Conservation (phyloP, 1,140 invertebrate genomes). For the Conus betulinus region DNA sequence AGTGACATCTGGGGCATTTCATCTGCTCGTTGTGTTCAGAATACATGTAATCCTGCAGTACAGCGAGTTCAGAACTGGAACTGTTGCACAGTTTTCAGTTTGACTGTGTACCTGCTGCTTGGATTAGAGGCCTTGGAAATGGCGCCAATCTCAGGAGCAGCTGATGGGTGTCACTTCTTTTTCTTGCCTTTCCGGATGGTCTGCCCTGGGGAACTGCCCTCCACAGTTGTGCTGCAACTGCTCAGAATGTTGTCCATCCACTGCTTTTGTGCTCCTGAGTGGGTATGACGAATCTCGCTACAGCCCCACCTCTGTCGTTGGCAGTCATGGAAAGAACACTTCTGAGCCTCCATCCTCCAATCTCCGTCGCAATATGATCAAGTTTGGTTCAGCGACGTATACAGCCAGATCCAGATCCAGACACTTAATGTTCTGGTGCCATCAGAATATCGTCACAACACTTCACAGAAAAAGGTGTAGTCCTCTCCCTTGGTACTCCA, state of each 20-base stretch:
- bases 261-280: neutral
- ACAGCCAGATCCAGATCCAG: too few relatives aligned
- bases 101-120: neutral
- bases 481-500: too few relatives aligned
- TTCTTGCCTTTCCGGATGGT: neutral
- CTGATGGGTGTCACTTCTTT: neutral
- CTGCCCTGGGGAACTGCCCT: neutral
- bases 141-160: neutral
- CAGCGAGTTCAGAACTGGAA: neutral
- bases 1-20: neutral
- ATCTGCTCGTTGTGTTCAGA: neutral
- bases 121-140: neutral
- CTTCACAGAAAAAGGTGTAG: too few relatives aligned
- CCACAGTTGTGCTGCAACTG: neutral
- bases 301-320: neutral
- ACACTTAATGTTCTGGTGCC: too few relatives aligned
- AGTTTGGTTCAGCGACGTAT: too few relatives aligned
- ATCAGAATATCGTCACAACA: too few relatives aligned
- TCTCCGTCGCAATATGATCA: too few relatives aligned
- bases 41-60: neutral
- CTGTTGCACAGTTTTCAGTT: neutral
- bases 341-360: neutral
- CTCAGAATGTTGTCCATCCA: neutral
- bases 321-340: neutral
- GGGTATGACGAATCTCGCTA: neutral